Base-by-base conservation (phyloP, 2,797 vertebrate genomes). In the Falco berigora region DNA sequence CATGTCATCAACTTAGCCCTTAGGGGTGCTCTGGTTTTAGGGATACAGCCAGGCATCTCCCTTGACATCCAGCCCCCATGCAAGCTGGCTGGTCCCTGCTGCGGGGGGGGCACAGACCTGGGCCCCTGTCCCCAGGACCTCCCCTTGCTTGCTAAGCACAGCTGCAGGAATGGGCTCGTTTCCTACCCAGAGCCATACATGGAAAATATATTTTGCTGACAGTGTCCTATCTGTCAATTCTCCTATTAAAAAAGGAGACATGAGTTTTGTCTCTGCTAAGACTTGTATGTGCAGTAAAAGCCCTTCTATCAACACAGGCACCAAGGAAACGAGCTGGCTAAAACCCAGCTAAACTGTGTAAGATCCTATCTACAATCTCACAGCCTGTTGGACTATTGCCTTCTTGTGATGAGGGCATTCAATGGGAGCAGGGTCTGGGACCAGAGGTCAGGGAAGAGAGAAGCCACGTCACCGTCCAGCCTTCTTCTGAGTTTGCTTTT, bases 221-320 rank as follows among this genome's bases (percentile, higher is more conserved):
- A 46, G 58, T 3, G 4, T 20, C 24, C 10, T 30, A 66, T 78
- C 82, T 92, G 76, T 75, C 36, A 82, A 50, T 69, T 63, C 76
- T 84, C 55, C 66, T 59, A 0, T 59, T 69, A 69, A 80, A 68
- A 88, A 62, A 28, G 32, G 79, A 96, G 92, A 84, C 76, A 42
- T 15, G 80, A 74, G 66, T 74, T 96, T 95, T 96, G 73, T 92
- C 73, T 81, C 88, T 94, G 71, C 69, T 75, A 47, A 78, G 79
- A 69, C 30, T 81, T 84, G 91, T 88, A 62, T 93, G 53, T 42
- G 77, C 55, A 94, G 82, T 14, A 30, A 88, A 95, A 96, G 75
- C 94, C 69, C 81, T 94, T 87, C 56, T 92, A 61, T 81, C 91
- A 96, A 94, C 90, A 94, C 28, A 81, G 77, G 69, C 92, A 91